A percentile compares a stretch with the other conserved stretches of the same genome.
phyloP scores from a whole-genome alignment of 2,113 vertebrate genomes.

The Panthera uncia region DNA sequence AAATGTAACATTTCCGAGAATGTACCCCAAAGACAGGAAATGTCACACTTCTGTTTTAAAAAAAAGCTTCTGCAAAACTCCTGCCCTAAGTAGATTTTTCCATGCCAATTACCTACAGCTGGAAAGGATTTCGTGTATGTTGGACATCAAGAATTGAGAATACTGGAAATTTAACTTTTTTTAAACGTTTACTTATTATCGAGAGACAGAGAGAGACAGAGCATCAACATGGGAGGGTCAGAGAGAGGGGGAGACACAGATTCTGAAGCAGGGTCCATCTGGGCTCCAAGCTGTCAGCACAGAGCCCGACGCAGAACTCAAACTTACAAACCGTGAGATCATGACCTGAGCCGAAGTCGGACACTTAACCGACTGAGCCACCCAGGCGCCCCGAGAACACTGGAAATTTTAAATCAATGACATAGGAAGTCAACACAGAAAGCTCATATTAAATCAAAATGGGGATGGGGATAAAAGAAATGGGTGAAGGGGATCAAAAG shows the following conservation, averaged over 20 bases:
- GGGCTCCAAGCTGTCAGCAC: too few relatives aligned
- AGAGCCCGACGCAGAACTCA: too few relatives aligned
- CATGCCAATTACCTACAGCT: not conserved
- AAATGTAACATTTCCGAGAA: conserved; percentile 12
- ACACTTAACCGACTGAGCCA: too few relatives aligned
- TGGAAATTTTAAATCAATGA: not conserved
- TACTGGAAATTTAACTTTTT: not conserved
- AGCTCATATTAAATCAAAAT: conserved; percentile 22
- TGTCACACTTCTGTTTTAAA: not conserved
- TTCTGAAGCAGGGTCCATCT: too few relatives aligned
- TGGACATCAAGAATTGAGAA: not conserved
- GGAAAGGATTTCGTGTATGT: not conserved
- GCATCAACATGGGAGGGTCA: too few relatives aligned
- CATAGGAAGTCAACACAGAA: not conserved
- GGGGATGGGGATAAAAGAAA: not conserved
- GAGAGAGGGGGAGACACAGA: too few relatives aligned
- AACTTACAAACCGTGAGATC: too few relatives aligned
- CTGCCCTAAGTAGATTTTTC: not conserved
- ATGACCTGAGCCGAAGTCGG: too few relatives aligned
- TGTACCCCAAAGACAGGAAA: not conserved
- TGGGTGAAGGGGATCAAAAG: not conserved
- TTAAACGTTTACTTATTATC: too few relatives aligned
- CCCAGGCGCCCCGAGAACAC: not conserved
- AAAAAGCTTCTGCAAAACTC: not conserved
- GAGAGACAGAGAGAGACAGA: too few relatives aligned